Evolutionary conservation across 1,140 invertebrate genomes (phyloP).

Genomic region (Palaemon carinicauda): DNA sequence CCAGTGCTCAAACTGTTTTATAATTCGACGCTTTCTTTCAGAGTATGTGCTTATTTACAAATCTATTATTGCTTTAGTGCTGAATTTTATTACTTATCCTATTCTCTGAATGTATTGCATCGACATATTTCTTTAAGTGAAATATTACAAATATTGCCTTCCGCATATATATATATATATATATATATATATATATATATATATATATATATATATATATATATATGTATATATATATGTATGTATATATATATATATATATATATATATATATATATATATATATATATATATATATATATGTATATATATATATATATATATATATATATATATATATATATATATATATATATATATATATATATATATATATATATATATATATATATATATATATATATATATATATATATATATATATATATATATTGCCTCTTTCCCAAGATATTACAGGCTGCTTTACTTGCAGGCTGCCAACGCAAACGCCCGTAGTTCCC

Average conservation of each 20-base stretch:
- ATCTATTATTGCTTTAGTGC: too few species aligned
- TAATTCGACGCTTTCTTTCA: too few species aligned
- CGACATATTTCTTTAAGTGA: too few species aligned
- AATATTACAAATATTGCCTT: too few species aligned
- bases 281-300: background rate
- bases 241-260: background rate
- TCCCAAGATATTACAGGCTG: too few species aligned
- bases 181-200: background rate
- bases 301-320: background rate
- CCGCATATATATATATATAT: background rate
- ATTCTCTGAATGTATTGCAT: too few species aligned
- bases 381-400: background rate
- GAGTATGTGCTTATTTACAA: too few species aligned
- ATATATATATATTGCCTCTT: too few species aligned
- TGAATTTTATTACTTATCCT: too few species aligned
- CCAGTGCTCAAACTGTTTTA: too few species aligned
- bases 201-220: slow-evolving; percentile 2
- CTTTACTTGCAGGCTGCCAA: too few species aligned
- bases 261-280: background rate
- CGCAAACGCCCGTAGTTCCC: too few species aligned
- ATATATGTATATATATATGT: background rate
- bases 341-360: slow-evolving; percentile 2
- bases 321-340: background rate
- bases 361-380: background rate
- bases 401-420: background rate